phyloP scores from a whole-genome alignment of 1,140 invertebrate species.

The Cecropterus lyciades region DNA sequence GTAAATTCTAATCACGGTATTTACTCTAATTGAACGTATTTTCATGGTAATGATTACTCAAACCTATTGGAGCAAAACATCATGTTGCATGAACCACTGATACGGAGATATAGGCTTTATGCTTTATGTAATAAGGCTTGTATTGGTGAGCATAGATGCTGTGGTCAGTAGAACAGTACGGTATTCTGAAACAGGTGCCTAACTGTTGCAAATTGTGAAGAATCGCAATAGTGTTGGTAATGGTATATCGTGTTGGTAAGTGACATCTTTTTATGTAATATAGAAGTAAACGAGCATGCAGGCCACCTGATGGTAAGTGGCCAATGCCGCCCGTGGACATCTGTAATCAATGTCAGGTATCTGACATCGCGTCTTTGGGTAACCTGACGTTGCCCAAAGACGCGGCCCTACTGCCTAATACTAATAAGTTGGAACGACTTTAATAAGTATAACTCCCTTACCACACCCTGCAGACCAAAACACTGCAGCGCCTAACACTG shows the following conservation, averaged over 20 bases:
- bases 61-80: slow-evolving; percentile 46
- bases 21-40: slow-evolving; percentile 49
- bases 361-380: too few species aligned
- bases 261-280: too few species aligned
- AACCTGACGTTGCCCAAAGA: too few species aligned
- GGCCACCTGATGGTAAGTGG: too few species aligned
- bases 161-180: slow-evolving; percentile 58
- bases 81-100: slow-evolving; percentile 26
- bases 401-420: too few species aligned
- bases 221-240: slow-evolving; percentile 23
- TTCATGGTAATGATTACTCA: slow-evolving; percentile 49
- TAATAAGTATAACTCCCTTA: too few species aligned
- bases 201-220: slow-evolving; percentile 38
- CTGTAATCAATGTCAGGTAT: too few species aligned
- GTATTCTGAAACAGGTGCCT: slow-evolving; percentile 49
- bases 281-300: too few species aligned
- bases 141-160: slow-evolving; percentile 14
- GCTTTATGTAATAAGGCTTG: slow-evolving; percentile 7
- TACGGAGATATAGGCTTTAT: slow-evolving; percentile 30
- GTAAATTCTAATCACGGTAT: slow-evolving; percentile 45
- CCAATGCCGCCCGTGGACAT: too few species aligned
- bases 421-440: too few species aligned
- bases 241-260: slow-evolving; percentile 8
- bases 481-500: too few species aligned
- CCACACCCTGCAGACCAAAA: too few species aligned